Base-by-base conservation (phyloP, 2,113 vertebrate species). In the Clupea harengus region DNA sequence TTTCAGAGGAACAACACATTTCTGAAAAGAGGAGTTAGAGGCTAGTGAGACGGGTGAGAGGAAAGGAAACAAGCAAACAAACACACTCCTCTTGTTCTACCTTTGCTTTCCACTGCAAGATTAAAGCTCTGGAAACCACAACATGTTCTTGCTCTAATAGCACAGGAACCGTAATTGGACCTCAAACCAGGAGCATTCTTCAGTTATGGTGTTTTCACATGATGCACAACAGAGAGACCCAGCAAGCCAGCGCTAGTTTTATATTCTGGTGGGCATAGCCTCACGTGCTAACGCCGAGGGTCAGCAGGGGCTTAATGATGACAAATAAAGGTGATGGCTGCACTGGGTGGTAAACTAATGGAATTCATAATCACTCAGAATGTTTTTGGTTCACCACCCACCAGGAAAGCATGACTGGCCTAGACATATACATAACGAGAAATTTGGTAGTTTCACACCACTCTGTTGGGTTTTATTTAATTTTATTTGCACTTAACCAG, bases 31-130 rank as follows among this genome's bases (percentile, higher is more conserved):
- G 10, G 9, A 28, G 28, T 11, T 28, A 39, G 3, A 5, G 13
- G 13, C 54, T n/a, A 4, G 18, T 39, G 39, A 39, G 4, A 18
- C 11, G 10, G 22, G 64, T 67, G 7, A 25, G n/a, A 39, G 87
- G 75, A 87, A 64, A 88, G 54, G 72, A 54, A 45, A 84, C 84
- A 82, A 82, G 85, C 72, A 78, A 15, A 78, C 72, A 78, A 78
- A 32, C 72, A 11, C 11, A 78, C 25, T 60, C 18, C 20, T 20
- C 54, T 60, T 60, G 54, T 60, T 60, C 20, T 39, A 32, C 22
- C 20, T 78, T 3, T 17, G 39, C 28, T 78, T 78, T 39, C 72
- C 72, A 78, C 11, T 17, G 3, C 25, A 3, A 32, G 25, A 39
- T 39, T 39, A 39, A 39, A 39, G 39, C 39, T 39, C 39, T 39